Percentiles rank a stretch among this genome's conserved stretches.
phyloP scores from a whole-genome alignment of 2,888 invertebrate genomes.

The Sinodicranocentrus sp. region DNA sequence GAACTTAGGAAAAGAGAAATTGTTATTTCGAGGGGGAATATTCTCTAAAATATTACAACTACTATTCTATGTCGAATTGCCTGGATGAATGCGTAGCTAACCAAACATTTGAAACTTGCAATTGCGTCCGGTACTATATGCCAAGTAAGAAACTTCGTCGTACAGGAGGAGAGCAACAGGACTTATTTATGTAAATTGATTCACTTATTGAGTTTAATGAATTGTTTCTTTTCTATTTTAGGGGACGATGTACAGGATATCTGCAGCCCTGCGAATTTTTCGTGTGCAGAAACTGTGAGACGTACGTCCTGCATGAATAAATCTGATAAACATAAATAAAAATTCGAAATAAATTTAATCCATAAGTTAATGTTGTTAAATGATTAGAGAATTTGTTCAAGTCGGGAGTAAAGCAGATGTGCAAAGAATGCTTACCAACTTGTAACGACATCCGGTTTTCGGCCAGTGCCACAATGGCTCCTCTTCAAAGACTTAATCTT shows the following conservation, averaged over 20 bases:
- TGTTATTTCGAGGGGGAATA: slow-evolving; percentile 73
- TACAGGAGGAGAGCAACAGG: too few species aligned
- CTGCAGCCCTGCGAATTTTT: slow-evolving; percentile 68
- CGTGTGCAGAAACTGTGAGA: slow-evolving; percentile 69
- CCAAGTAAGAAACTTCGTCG: slow-evolving; percentile 70
- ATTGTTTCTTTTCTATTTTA: slow-evolving; percentile 13
- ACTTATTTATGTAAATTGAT: too few species aligned
- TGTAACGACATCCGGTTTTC: slow-evolving; percentile 65
- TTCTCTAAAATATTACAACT: slow-evolving; percentile 65
- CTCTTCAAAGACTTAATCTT: slow-evolving; percentile 62
- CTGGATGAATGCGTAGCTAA: slow-evolving; percentile 74
- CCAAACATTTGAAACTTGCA: slow-evolving; percentile 59
- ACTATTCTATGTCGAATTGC: slow-evolving; percentile 72
- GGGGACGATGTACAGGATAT: slow-evolving; percentile 55
- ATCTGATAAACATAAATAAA: neutral
- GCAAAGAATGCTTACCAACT: slow-evolving; percentile 57
- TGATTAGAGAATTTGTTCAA: slow-evolving; percentile 31
- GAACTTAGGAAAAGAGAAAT: slow-evolving; percentile 67
- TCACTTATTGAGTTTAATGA: too few species aligned
- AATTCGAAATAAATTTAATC: neutral
- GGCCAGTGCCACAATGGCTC: slow-evolving; percentile 52
- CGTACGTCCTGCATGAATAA: slow-evolving; percentile 43
- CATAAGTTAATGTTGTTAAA: neutral
- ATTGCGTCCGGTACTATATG: slow-evolving; percentile 73
- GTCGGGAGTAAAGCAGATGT: slow-evolving; percentile 57